Conservation (phyloP, 2,113 vertebrate species). For the Deroptyus accipitrinus region DNA sequence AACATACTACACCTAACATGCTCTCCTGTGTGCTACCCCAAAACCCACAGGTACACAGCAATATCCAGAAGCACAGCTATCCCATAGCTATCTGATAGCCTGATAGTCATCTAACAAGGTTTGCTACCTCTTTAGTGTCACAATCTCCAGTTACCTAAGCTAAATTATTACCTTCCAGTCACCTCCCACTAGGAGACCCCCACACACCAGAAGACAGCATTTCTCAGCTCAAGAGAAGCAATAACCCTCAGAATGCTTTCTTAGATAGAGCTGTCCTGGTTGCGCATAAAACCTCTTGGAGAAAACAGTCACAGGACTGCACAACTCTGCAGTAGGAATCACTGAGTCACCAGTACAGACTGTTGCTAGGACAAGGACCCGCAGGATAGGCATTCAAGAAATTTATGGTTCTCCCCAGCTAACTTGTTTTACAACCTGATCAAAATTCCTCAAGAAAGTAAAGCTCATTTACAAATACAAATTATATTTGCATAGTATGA, state of each 20-base stretch:
- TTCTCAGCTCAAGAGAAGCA: neutral
- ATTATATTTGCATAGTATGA: neutral
- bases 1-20: rapidly evolving
- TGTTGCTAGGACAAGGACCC: neutral
- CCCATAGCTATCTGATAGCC: neutral
- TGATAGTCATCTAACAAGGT: rapidly evolving
- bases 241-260: neutral
- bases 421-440: neutral
- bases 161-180: neutral
- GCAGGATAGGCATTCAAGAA: neutral
- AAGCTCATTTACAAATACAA: neutral
- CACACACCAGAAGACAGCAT: rapidly evolving
- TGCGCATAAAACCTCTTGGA: neutral
- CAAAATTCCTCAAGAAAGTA: neutral
- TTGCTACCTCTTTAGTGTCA: neutral
- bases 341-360: neutral
- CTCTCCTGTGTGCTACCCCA: neutral
- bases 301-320: neutral
- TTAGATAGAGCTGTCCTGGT: neutral
- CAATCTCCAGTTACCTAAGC: neutral
- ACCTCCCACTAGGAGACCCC: neutral
- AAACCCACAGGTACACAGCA: no score
- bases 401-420: neutral
- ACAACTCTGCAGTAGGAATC: neutral
- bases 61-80: rapidly evolving